A percentile compares a stretch with the other conserved stretches of the same genome.
Evolutionary conservation across 2,797 vertebrate genomes (phyloP).

Genomic region (Adrianichthys oophorus): DNA sequence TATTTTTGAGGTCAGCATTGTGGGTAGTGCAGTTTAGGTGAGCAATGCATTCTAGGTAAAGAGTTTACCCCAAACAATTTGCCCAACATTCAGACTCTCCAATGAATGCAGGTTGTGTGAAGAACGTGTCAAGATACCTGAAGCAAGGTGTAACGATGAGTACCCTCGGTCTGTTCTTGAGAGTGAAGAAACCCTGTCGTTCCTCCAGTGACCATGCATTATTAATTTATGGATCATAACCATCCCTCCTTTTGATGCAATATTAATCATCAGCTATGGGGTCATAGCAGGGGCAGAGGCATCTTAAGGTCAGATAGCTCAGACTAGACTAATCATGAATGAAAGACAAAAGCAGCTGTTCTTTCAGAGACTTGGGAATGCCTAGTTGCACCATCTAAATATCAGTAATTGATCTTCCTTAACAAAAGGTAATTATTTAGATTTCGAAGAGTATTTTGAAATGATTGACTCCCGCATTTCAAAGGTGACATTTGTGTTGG

Average conservation of each 20-base stretch:
- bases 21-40: not conserved
- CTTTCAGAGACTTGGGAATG: not conserved
- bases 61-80: not conserved
- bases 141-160: constrained; percentile 68
- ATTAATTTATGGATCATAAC: constrained; percentile 75
- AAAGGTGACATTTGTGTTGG: too few species aligned
- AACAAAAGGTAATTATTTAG: too few species aligned
- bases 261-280: constrained; percentile 62
- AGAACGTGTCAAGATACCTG: constrained; percentile 50
- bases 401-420: too few species aligned
- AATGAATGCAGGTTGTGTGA: constrained; percentile 34
- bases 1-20: not conserved
- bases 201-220: constrained; percentile 70
- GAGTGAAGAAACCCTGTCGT: constrained; percentile 67
- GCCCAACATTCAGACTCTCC: constrained; percentile 23
- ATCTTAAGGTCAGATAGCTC: constrained; percentile 33
- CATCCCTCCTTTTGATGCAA: constrained; percentile 65
- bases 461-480: too few species aligned
- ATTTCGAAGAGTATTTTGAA: too few species aligned
- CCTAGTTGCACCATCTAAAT: too few species aligned
- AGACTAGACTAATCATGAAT: constrained; percentile 18
- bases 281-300: constrained; percentile 40
- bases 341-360: constrained; percentile 5
- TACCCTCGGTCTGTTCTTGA: constrained; percentile 48
- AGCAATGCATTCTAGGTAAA: too few species aligned